Conservation (phyloP, 2,888 invertebrate species). For the Erannis defoliaria region DNA sequence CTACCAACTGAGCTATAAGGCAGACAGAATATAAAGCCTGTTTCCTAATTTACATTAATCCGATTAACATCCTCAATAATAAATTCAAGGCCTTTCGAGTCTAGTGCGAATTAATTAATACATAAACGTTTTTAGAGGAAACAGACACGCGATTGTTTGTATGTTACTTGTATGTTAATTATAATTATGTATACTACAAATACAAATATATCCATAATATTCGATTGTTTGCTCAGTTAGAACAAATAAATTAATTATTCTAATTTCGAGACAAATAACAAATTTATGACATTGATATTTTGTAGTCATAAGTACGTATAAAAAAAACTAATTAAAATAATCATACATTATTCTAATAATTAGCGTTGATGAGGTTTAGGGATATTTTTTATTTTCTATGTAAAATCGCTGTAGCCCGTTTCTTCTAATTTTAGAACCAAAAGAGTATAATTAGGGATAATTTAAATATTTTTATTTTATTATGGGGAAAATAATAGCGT, state of each 20-base stretch:
- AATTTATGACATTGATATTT: too few species aligned
- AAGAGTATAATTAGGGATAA: too few species aligned
- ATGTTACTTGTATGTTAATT: background rate
- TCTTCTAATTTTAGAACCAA: too few species aligned
- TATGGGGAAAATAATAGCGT: too few species aligned
- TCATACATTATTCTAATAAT: too few species aligned
- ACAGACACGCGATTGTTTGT: background rate
- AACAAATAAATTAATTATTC: background rate
- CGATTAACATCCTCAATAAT: conserved; percentile 41
- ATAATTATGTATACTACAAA: background rate
- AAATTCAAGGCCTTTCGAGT: conserved; percentile 19
- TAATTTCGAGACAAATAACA: background rate
- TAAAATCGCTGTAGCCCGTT: too few species aligned
- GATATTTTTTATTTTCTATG: too few species aligned
- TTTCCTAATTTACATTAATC: conserved; percentile 5
- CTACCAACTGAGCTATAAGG: too few species aligned
- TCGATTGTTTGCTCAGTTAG: background rate
- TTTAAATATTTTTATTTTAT: too few species aligned
- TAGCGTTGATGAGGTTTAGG: too few species aligned
- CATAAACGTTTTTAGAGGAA: conserved; percentile 6
- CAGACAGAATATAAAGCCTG: background rate
- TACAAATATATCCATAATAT: background rate
- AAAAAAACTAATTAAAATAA: too few species aligned
- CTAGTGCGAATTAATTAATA: conserved; percentile 9
- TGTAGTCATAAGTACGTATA: too few species aligned